Evolutionary conservation across 2,113 vertebrate genomes (phyloP), one percentile per base, ranked within the genome.

Genomic region (Chloropsis hardwickii): DNA sequence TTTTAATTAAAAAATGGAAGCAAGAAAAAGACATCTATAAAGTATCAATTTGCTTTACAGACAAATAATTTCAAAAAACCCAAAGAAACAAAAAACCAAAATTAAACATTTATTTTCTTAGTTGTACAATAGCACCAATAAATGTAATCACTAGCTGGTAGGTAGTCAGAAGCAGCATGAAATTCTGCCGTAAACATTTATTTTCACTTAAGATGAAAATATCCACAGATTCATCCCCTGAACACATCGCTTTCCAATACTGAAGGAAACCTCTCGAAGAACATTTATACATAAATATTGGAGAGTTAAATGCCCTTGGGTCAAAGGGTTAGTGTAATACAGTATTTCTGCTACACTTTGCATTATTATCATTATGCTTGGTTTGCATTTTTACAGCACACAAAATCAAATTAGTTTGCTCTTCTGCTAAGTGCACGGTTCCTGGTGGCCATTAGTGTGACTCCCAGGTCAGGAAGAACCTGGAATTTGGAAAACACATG

Each of bases 341-440:
- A 94, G 31, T 88, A 95, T 83, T 86, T 93, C 72, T 86, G 82
- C 88, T 94, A 84, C 51, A 74, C 28, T 88, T 86, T 40, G 80
- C 86, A 84, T 92, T 95, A 93, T 95, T 61, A 96, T 73, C 44
- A 0, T 88, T 83, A 56, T 95, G 95, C 92, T 96, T 95, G 67
- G 85, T 96, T 97, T 97, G 90, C 88, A 90, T 95, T 97, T 96
- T 95, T 86, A 90, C 65, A 90, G 90, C 53, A 53, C 29, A 78
- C 53, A 37, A 93, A 96, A 94, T 96, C 82, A 94, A 93, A 96
- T 94, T 90, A 94, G 69, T 66, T 92, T 90, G 90, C 80, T 92
- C 61, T 91, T 96, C 72, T 95, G 90, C 76, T 92, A 96, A 97
- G 80, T 64, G 65, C 90, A 88, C 7, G 1, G 88, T 42, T 95